Base-by-base conservation (phyloP, 2,888 invertebrate species). In the Lomographa bimaculata region DNA sequence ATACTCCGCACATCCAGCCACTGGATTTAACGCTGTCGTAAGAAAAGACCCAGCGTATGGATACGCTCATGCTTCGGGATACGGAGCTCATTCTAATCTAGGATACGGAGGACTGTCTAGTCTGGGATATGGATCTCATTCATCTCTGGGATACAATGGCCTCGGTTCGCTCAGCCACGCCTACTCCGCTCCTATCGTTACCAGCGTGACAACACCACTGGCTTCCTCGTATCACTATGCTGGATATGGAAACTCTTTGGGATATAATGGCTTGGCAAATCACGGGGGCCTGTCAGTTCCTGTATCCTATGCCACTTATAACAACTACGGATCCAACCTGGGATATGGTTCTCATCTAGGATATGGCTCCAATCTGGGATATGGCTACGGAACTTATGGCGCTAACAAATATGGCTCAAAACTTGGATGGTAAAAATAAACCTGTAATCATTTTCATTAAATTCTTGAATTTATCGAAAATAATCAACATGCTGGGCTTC, bases 11-110 rank as follows among this genome's bases (percentile, higher is more conserved):
- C 76, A 85, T 51, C 74, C 82, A 1, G 64, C 80, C 43, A 78
- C 82, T 52, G 90, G 89, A 2, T 90, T 90, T 69, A 89, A 87
- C 62, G 89, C 90, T 20, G 79, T 90, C 2, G 89, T 90, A 0
- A 79, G 78, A 54, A 83, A 79, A 44, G 80, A 83, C 45, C 67
- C 71, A 2, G 34, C 60, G 1, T 36, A 33, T 33, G 46, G 46
- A 21, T 40, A 43, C n/a, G 25, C 41, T 11, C 42, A 32, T 3
- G 18, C 8, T 21, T 19, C 29, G 5, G 38, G 42, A 16, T 30
- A 43, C n/a, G 45, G 37, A 9, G 26, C 8, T 2, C 7, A 6
- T 16, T 7, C 19, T 6, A 7, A 5, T 2, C 19, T 2, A n/a
- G 14, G 14, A 2, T 14, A 14, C 4, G 27, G 35, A 20, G n/a